These are phyloP conservation scores for Drosophila atripex DNA, from an alignment of 2,888 invertebrate genomes.

Conservation along the genomic window DNA sequence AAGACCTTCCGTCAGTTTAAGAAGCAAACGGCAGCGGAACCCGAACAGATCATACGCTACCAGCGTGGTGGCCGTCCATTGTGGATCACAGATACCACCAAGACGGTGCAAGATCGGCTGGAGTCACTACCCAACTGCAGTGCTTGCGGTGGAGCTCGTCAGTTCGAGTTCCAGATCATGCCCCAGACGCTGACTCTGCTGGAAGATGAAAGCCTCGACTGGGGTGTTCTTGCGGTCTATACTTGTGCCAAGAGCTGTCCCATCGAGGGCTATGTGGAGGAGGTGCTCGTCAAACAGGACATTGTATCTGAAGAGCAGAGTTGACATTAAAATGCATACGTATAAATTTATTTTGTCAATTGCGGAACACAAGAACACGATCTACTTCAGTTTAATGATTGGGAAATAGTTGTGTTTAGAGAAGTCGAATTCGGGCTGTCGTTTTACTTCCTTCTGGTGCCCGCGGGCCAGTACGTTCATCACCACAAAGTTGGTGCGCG, in stretches of 20 bases:
- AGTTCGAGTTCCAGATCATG: conserved; percentile 97
- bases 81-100: conserved; percentile 88
- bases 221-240: conserved; percentile 94
- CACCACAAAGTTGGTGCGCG: conserved; percentile 98
- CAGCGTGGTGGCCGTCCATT: conserved; percentile 91
- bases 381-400: conserved; percentile 88
- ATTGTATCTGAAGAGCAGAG: conserved; percentile 70
- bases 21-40: conserved; percentile 88
- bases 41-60: conserved; percentile 93
- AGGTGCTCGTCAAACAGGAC: conserved; percentile 95
- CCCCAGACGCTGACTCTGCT: conserved; percentile 91
- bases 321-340: conserved; percentile 27
- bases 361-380: conserved; percentile 30
- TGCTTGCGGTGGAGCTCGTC: conserved; percentile 89
- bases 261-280: conserved; percentile 87
- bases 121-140: conserved; percentile 88
- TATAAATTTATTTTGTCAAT: conserved; percentile 55
- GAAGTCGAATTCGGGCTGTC: conserved; percentile 96
- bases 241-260: conserved; percentile 93
- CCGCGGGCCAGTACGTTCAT: conserved; percentile 96
- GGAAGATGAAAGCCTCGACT: conserved; percentile 91
- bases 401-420: conserved; percentile 95
- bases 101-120: conserved; percentile 55
- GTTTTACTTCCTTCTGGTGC: conserved; percentile 93
- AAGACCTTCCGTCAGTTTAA: conserved; percentile 91